phyloP scores from a whole-genome alignment of 1,140 invertebrate genomes.

The Cataglyphis hispanica region DNA sequence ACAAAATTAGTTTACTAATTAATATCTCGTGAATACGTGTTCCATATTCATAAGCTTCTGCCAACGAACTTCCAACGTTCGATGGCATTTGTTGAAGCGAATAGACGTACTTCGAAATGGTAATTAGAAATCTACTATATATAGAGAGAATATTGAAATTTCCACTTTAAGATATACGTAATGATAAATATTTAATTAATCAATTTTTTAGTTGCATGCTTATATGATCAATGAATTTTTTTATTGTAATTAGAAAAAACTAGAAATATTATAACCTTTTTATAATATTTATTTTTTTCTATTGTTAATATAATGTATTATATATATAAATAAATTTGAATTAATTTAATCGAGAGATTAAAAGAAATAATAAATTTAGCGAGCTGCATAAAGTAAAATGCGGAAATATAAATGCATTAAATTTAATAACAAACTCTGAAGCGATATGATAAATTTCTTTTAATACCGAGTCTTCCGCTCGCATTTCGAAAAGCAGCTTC shows the following conservation, averaged over 20 bases:
- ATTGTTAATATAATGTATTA: background rate
- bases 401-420: slow-evolving; percentile 25
- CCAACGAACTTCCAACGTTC: slow-evolving; percentile 45
- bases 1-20: slow-evolving; percentile 61
- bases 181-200: background rate
- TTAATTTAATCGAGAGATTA: slow-evolving; percentile 23
- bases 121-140: slow-evolving; percentile 48
- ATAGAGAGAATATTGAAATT: slow-evolving; percentile 32
- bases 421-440: slow-evolving; percentile 9
- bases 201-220: background rate
- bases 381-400: background rate
- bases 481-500: background rate
- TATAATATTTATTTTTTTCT: slow-evolving; percentile 4
- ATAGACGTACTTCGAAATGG: slow-evolving; percentile 43
- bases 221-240: background rate
- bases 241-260: background rate
- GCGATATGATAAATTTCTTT: slow-evolving; percentile 19
- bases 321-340: background rate
- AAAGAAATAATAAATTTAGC: slow-evolving; percentile 30
- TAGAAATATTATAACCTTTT: background rate
- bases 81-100: slow-evolving; percentile 43
- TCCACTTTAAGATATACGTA: slow-evolving; percentile 16
- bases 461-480: background rate
- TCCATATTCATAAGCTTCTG: slow-evolving; percentile 58
- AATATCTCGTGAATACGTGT: slow-evolving; percentile 54